Percentiles rank a stretch among this genome's conserved stretches.
phyloP scores from a whole-genome alignment of 2,888 invertebrate species.

The Carterocephalus palaemon region DNA sequence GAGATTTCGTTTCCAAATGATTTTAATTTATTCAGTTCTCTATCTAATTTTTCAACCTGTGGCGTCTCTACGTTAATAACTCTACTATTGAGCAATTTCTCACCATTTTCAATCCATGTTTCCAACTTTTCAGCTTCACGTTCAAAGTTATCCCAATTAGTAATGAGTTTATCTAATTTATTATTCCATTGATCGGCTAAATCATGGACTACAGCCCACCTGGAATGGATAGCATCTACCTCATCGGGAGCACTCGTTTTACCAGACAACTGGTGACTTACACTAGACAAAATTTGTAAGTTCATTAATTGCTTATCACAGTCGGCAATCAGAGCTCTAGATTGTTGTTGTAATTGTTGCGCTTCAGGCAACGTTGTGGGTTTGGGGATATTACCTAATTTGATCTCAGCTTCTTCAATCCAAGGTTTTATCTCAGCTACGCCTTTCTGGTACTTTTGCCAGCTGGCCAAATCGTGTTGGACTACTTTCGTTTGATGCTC shows the following conservation, averaged over 20 bases:
- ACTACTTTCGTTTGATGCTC: conserved; percentile 87
- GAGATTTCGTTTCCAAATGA: conserved; percentile 91
- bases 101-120: conserved; percentile 85
- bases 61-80: conserved; percentile 82
- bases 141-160: conserved; percentile 90
- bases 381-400: conserved; percentile 85
- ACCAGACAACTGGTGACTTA: conserved; percentile 86
- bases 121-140: conserved; percentile 86
- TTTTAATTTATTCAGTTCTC: conserved; percentile 86
- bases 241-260: conserved; percentile 89
- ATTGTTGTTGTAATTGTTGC: conserved; percentile 85
- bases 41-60: conserved; percentile 86
- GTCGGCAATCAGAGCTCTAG: conserved; percentile 85
- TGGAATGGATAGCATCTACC: conserved; percentile 88
- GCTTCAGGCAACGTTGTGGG: conserved; percentile 90
- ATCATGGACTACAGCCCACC: conserved; percentile 92
- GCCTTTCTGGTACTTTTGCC: conserved; percentile 90
- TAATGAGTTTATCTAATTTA: conserved; percentile 87
- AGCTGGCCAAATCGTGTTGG: conserved; percentile 87
- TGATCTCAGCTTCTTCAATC: conserved; percentile 92
- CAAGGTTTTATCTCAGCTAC: conserved; percentile 91
- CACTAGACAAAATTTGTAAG: conserved; percentile 84
- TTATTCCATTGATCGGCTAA: conserved; percentile 87
- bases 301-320: conserved; percentile 87
- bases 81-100: conserved; percentile 79